Evolutionary conservation across 2,888 invertebrate genomes (phyloP).

Genomic region (Rhimphoctona megacephalus): DNA sequence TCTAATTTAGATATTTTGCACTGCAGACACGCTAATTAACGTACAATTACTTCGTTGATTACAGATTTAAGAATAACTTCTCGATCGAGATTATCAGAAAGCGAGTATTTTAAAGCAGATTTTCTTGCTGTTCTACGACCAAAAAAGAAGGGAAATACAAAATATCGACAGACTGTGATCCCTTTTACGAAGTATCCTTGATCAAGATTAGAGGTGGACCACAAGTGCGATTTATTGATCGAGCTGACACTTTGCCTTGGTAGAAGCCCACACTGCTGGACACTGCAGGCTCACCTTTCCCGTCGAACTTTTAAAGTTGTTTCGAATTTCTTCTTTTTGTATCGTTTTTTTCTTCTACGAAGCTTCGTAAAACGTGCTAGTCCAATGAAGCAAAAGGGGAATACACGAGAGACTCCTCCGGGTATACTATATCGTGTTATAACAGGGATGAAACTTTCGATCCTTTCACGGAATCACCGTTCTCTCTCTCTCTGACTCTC

Average conservation of each 20-base stretch:
- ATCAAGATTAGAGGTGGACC: conserved; percentile 53
- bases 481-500: conserved; percentile 14
- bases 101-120: neutral
- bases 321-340: conserved; percentile 51
- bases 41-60: neutral
- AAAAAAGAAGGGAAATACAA: conserved; percentile 8
- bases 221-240: conserved; percentile 58
- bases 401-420: conserved; percentile 35
- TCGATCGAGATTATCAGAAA: neutral
- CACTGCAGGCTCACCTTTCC: conserved; percentile 20
- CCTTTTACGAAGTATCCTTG: conserved; percentile 40
- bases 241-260: conserved; percentile 21
- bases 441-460: conserved; percentile 63
- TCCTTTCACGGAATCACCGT: conserved; percentile 44
- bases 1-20: neutral
- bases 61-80: neutral
- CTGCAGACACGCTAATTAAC: neutral
- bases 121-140: neutral
- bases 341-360: neutral
- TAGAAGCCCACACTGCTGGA: conserved; percentile 26
- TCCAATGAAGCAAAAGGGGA: conserved; percentile 27
- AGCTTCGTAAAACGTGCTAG: conserved; percentile 52
- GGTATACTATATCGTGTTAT: conserved; percentile 18
- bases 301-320: conserved; percentile 62
- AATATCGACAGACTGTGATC: conserved; percentile 29